Base-by-base conservation (phyloP, 2,113 vertebrate genomes). In the Onychostruthus taczanowskii region DNA sequence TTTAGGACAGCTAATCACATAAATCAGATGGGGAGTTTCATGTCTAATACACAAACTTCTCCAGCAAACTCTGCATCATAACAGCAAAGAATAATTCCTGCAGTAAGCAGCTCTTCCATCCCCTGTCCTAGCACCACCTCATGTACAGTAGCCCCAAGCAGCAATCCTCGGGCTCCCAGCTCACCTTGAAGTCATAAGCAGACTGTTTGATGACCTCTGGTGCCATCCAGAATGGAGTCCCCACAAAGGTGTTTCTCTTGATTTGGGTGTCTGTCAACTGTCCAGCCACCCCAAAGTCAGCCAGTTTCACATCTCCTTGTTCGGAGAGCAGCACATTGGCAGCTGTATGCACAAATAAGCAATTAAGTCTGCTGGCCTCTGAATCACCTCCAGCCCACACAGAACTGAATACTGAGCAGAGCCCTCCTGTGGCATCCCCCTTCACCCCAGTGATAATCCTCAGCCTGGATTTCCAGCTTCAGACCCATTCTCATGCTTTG, bases 151-250 rank as follows among this genome's bases (percentile, higher is more conserved):
- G 50, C 21, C 52, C 21, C 39, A 59, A 64, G 55, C 0, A 80
- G 43, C 23, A 35, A 66, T 15, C 50, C 66, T 68, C 16, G 43
- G 73, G 80, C 68, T 59, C 56, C 72, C 41, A 16, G 35, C 98
- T 98, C 96, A 99, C 99, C 98, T 99, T 99, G 94, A 99, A 99
- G 97, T 99, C 99, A 6, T 99, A 99, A 39, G 99, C 99, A 3
- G 99, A 99, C 98, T 99, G 99, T 95, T 99, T 99, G 97, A 99
- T 99, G 93, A 99, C 99, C 95, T 99, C 99, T 1, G 99, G 99
- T 7, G 99, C 99, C 99, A 99, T 99, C 99, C 99, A 99, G 98
- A 99, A 99, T 1, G 99, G 99, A 14, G 99, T 99, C 44, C 99
- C 99, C 7, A 99, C 99, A 89, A 99, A 99, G 2, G 99, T 99